Evolutionary conservation across 92 coral and sea anemone species (phyloP).

Genomic region (Heliopora coerulea): DNA sequence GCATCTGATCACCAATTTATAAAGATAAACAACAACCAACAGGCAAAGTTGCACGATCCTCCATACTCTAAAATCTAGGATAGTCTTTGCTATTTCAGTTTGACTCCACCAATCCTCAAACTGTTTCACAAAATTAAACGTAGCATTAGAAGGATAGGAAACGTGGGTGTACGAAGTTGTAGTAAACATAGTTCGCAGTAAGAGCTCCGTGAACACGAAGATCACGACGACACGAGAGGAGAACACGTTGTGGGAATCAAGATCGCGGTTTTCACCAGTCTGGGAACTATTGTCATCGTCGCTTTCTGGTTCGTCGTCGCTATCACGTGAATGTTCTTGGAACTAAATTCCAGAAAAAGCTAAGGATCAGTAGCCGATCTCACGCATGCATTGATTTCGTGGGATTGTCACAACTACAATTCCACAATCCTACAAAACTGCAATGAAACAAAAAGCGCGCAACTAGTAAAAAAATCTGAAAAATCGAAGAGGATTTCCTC

Average conservation of each 20-base stretch:
- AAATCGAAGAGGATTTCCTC: too few relatives aligned
- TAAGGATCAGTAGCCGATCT: not conserved
- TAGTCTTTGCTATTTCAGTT: conserved; percentile 42
- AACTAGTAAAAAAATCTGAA: too few relatives aligned
- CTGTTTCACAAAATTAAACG: conserved; percentile 14
- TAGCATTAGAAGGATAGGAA: conserved; percentile 23
- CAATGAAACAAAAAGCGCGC: too few relatives aligned
- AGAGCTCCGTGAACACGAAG: conserved; percentile 76
- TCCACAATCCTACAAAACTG: too few relatives aligned
- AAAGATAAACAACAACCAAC: conserved; percentile 54
- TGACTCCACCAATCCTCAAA: conserved; percentile 41
- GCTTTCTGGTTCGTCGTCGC: conserved; percentile 26
- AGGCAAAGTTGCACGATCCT: conserved; percentile 62
- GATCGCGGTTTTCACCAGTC: not conserved
- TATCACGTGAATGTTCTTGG: conserved; percentile 18
- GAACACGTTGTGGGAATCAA: conserved; percentile 39
- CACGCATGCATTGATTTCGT: not conserved
- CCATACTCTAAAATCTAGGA: conserved; percentile 58
- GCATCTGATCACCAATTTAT: conserved; percentile 46
- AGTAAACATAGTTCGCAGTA: conserved; percentile 64
- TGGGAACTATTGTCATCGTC: not conserved
- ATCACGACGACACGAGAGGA: conserved; percentile 64
- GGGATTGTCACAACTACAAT: too few relatives aligned
- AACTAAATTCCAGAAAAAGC: conserved; percentile 33
- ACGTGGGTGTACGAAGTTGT: conserved; percentile 41